Conservation (phyloP, 2,888 invertebrate genomes). For the Lasioglossum oenotherae region DNA sequence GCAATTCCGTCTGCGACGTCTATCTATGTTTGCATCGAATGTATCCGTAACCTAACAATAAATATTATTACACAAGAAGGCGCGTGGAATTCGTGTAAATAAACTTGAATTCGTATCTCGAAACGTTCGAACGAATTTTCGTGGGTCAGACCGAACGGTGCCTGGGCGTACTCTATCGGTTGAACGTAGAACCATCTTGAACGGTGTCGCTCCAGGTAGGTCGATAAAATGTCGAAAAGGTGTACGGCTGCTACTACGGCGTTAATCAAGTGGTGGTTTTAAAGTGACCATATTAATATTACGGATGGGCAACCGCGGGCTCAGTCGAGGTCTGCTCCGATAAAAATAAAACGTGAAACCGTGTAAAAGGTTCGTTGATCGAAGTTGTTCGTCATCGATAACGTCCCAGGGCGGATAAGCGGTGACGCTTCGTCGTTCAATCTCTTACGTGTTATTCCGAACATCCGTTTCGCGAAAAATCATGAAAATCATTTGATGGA, state of each 20-base stretch:
- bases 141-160: not conserved
- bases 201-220: not conserved
- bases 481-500: constrained; percentile 69
- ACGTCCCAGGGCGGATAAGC: not conserved
- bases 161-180: constrained; percentile 32
- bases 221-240: constrained; percentile 36
- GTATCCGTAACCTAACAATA: not conserved
- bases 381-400: constrained; percentile 11
- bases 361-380: not conserved
- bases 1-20: not conserved
- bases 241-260: constrained; percentile 42
- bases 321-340: not conserved
- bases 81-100: not conserved
- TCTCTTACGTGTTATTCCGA: constrained; percentile 74
- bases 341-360: constrained; percentile 47
- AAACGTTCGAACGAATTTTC: not conserved
- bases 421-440: constrained; percentile 49
- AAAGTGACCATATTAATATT: constrained; percentile 40
- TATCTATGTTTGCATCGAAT: not conserved
- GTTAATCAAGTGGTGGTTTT: constrained; percentile 64
- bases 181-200: not conserved
- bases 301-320: not conserved
- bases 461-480: constrained; percentile 73
- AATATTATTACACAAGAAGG: not conserved
- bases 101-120: not conserved